Base-by-base conservation (phyloP, 2,888 invertebrate species). In the Athalia rosae region DNA sequence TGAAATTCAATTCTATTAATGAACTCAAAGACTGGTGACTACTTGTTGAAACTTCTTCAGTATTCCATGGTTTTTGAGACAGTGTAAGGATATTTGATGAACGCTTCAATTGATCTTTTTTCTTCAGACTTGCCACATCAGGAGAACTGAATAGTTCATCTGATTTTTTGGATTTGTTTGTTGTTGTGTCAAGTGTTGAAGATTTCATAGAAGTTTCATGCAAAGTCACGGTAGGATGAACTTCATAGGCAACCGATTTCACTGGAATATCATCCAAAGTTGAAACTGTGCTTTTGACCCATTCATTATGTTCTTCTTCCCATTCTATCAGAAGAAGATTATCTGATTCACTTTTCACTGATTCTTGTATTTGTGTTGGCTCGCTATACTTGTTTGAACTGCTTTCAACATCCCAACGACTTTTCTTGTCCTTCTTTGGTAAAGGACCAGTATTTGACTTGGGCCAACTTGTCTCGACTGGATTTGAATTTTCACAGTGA, bases 361-460 rank as follows among this genome's bases (percentile, higher is more conserved):
- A 15, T 13, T 71, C 69, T 28, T 13, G 13, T 15, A 58, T 45
- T 56, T 71, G 58, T 5, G 58, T 71, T 48, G 48, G n/a, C 13
- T 71, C 58, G 41, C 15, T 71, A 6, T 41, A 45, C 48, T 61
- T 48, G 28, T n/a, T 74, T 2, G 50, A 74, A 48, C 45, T 74
- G 15, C 80, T 84, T 7, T 83, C 86, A 5, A 88, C 87, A 61
- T 89, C 88, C 89, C 89, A 89, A 4, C 88, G 85, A 80, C 87
- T 88, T 74, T 67, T 86, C 76, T 83, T 85, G 61, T 58, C 76
- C 62, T 80, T 83, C 76, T 80, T 84, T 47, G 47, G 59, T 58
- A 13, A 62, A 6, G 9, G 13, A 48, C 41, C 43, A 63, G 7
- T 28, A 50, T 61, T 78, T 45, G 43, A 15, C 13, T 15, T 66